A percentile compares a stretch with the other conserved stretches of the same genome.
phyloP scores from a whole-genome alignment of 2,888 invertebrate genomes.

The Himalopsyche kuldschensis region DNA sequence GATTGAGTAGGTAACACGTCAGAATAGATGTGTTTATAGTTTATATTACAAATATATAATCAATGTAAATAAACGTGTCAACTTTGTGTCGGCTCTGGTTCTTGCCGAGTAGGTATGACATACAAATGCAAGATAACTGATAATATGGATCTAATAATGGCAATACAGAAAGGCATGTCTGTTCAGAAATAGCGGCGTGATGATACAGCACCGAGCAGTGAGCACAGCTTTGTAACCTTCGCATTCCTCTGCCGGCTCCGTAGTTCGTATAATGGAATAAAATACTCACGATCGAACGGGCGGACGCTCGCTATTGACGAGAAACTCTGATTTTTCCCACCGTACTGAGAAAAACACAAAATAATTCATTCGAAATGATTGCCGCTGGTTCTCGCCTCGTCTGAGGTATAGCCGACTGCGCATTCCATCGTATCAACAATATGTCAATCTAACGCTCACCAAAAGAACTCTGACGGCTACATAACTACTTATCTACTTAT shows the following conservation, averaged over 20 bases:
- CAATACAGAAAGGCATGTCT: neutral
- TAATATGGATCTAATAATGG: neutral
- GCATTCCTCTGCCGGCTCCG: neutral
- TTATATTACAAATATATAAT: too few relatives aligned
- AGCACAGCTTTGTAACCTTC: neutral
- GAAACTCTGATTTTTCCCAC: neutral
- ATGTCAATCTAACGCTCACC: neutral
- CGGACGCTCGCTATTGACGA: neutral
- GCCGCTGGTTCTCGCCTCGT: neutral
- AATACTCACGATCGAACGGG: neutral
- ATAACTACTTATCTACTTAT: too few relatives aligned
- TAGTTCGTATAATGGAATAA: neutral
- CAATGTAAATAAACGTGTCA: too few relatives aligned
- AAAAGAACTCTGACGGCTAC: neutral
- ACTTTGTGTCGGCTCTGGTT: too few relatives aligned
- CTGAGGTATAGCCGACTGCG: neutral
- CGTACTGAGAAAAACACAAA: neutral
- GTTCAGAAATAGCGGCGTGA: neutral
- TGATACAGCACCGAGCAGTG: neutral
- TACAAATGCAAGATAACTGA: too few relatives aligned
- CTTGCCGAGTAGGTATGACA: too few relatives aligned
- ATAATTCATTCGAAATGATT: neutral
- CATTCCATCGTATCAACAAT: neutral
- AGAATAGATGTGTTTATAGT: too few relatives aligned
- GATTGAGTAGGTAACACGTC: too few relatives aligned